phyloP scores from a whole-genome alignment of 2,797 vertebrate genomes.

The Sebastes trivittatus region DNA sequence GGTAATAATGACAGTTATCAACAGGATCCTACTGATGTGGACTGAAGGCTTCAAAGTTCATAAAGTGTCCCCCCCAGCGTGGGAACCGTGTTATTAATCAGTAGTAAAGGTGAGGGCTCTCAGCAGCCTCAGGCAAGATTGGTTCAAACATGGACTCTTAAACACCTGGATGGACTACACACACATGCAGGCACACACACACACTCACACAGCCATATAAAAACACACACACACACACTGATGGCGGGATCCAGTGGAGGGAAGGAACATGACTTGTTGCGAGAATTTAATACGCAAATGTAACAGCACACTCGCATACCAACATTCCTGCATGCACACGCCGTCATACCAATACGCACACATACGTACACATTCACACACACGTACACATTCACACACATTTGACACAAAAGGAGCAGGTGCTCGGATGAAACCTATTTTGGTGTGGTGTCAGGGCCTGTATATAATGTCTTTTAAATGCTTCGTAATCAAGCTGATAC shows the following conservation, averaged over 20 bases:
- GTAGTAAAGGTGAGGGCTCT: slow-evolving; percentile 47
- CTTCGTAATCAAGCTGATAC: not conserved
- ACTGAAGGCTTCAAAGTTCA: slow-evolving; percentile 64
- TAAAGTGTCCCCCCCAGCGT: slow-evolving; percentile 44
- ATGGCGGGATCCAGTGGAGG: not conserved
- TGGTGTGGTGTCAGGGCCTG: not conserved
- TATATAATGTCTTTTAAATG: not conserved
- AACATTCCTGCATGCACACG: not conserved
- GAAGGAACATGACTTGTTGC: not conserved
- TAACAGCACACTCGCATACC: not conserved
- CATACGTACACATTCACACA: not conserved
- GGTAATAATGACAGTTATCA: slow-evolving; percentile 72
- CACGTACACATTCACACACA: not conserved
- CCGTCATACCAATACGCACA: not conserved
- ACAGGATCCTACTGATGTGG: slow-evolving; percentile 53
- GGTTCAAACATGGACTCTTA: slow-evolving; percentile 20
- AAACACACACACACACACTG: not conserved
- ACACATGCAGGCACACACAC: not conserved
- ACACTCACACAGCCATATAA: not conserved
- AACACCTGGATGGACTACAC: slow-evolving; percentile 60
- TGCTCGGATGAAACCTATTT: not conserved
- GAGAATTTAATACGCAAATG: slow-evolving; percentile 6
- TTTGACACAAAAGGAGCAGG: not conserved
- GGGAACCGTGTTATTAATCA: slow-evolving; percentile 73
- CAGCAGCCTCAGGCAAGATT: slow-evolving; percentile 33